Conservation (phyloP, 2,888 invertebrate species). For the Platerodrilus igneus region DNA sequence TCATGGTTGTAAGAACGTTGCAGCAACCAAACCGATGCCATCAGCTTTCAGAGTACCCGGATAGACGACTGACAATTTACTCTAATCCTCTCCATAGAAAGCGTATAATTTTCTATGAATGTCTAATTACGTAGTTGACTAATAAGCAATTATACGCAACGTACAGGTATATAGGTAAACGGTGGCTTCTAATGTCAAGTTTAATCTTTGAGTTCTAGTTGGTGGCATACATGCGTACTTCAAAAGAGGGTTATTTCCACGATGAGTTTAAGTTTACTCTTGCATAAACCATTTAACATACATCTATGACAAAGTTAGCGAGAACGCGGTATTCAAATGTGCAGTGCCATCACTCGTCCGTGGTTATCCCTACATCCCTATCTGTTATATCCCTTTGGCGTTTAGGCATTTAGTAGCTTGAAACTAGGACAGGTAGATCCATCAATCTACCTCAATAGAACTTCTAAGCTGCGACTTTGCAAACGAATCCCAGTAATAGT, state of each 20-base stretch:
- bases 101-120: no score
- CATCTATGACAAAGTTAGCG: slow-evolving; percentile 44
- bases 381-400: slow-evolving; percentile 20
- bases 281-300: slow-evolving; percentile 49
- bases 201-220: neutral
- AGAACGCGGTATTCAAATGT: slow-evolving; percentile 33
- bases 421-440: slow-evolving; percentile 25
- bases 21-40: no score
- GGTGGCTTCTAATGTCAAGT: no score
- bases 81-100: no score
- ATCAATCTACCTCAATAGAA: slow-evolving; percentile 11
- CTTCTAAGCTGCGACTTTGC: no score
- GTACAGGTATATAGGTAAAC: no score
- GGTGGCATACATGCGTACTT: slow-evolving; percentile 8
- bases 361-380: slow-evolving; percentile 27
- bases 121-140: no score
- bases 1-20: no score
- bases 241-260: slow-evolving; percentile 17
- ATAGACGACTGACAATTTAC: no score
- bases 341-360: slow-evolving; percentile 27
- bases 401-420: slow-evolving; percentile 16
- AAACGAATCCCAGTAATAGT: neutral
- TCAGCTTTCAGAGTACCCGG: no score
- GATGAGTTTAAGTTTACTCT: slow-evolving; percentile 39
- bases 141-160: no score